Base-by-base conservation (phyloP, 2,888 invertebrate genomes). In the Maniola hyperantus region DNA sequence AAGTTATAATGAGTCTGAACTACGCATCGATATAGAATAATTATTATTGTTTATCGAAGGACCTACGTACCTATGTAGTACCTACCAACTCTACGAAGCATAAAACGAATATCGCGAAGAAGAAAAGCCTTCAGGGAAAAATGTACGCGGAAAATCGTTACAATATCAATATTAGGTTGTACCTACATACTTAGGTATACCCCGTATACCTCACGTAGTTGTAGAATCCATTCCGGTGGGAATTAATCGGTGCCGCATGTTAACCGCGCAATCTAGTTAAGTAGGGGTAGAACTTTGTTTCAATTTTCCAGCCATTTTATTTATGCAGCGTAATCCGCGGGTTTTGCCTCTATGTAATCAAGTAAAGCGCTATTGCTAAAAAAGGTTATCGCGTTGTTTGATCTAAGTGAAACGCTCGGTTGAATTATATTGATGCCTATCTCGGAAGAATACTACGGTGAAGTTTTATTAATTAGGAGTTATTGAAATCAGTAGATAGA, bases 241-340 rank as follows among this genome's bases (percentile, higher is more conserved):
- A 65, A 65, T 64, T 63, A 34, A 62, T 63, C 59, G 54, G 13
- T 39, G 15, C 36, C 46, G 58, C 54, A 46, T n/a, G 60, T 46
- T 33, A 58, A 15, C 39, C 51, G 48, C 15, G 54, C 60, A 67
- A 64, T 67, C 64, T 60, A 55, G 36, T 67, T 33, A 48, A 64
- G 64, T 60, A 26, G 26, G 26, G 26, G 26, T 4, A 26, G 26
- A 26, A 59, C 18, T 26, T 59, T 50, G 60, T 67, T 64, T 67
- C 60, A 64, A 67, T 67, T 64, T 64, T 46, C 39, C 44, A 42
- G 58, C 26, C 46, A 60, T 68, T 66, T 70, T 65, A 65, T 70
- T 61, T 64, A 61, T 64, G 55, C 42, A 50, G 33, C 33, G 60
- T 64, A 61, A 59, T 63, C 48, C 55, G 44, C 54, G 57, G 44